Conservation (phyloP, 2,113 vertebrate species). For the Sceloporus undulatus region DNA sequence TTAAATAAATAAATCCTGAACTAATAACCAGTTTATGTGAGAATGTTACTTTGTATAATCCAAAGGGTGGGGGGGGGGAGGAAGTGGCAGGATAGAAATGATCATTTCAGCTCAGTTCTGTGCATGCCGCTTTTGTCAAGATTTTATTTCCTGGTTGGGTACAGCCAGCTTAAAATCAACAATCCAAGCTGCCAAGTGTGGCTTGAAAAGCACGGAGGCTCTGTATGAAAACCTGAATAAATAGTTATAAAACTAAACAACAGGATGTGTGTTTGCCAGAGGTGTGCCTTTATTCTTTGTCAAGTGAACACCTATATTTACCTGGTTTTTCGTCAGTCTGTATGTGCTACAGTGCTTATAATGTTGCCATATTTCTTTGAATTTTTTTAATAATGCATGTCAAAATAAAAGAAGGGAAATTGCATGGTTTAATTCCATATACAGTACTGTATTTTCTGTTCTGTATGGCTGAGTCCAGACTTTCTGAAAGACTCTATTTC, state of each 20-base stretch:
- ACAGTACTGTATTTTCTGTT: no score
- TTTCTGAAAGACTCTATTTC: no score
- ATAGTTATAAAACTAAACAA: constrained; percentile 20
- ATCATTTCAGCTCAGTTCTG: background rate
- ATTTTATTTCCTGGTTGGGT: constrained; percentile 24
- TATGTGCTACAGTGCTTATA: background rate
- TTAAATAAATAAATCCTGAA: background rate
- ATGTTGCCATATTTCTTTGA: background rate
- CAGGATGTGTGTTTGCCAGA: background rate
- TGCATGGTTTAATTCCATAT: background rate
- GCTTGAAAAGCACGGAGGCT: background rate
- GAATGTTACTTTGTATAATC: background rate
- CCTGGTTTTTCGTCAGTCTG: background rate
- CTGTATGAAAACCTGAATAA: background rate
- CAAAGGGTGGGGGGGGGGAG: background rate
- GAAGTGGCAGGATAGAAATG: background rate
- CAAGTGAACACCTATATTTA: background rate
- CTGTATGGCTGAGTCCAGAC: no score
- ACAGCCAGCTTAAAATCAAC: constrained; percentile 10
- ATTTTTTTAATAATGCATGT: background rate
- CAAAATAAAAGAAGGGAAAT: background rate
- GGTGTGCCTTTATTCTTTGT: background rate
- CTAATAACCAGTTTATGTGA: background rate
- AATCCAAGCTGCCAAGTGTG: background rate
- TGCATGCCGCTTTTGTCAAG: background rate